Percentiles rank a stretch among this genome's conserved stretches.
phyloP scores from a whole-genome alignment of 35 echinoderm and acorn worm species.

The Chiridota heheva region DNA sequence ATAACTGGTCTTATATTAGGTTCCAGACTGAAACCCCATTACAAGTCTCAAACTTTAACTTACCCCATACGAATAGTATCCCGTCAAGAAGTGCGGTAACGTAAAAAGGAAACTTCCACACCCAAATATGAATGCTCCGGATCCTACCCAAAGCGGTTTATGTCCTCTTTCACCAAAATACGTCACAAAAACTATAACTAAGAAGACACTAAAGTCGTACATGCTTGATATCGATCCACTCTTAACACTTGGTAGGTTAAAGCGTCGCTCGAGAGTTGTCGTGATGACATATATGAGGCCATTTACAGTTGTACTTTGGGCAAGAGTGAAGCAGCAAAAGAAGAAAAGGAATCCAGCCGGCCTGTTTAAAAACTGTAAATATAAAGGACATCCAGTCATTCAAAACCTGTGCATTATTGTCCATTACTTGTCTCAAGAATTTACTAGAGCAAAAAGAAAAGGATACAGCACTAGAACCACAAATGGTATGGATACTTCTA shows the following conservation, averaged over 20 bases:
- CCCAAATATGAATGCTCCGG: constrained; percentile 75
- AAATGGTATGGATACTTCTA: too few species aligned
- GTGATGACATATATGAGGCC: constrained; percentile 88
- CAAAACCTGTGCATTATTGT: too few species aligned
- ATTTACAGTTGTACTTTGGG: constrained; percentile 92
- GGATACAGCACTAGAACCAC: too few species aligned
- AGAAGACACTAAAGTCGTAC: constrained; percentile 90
- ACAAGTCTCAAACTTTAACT: not conserved
- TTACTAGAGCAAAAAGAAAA: too few species aligned
- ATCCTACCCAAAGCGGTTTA: constrained; percentile 80
- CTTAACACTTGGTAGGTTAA: constrained; percentile 72
- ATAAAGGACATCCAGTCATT: too few species aligned
- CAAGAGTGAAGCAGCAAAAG: constrained; percentile 69
- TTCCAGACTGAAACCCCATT: not conserved
- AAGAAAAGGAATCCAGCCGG: constrained; percentile 86
- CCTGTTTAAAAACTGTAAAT: constrained; percentile 47
- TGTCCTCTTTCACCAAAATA: constrained; percentile 86
- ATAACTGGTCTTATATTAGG: too few species aligned
- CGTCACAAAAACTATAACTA: constrained; percentile 85
- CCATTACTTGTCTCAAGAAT: too few species aligned
- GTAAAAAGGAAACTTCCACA: constrained; percentile 74
- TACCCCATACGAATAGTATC: constrained; percentile 56
- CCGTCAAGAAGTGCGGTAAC: constrained; percentile 80
- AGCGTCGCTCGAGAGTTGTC: constrained; percentile 77
- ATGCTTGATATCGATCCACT: constrained; percentile 90